phyloP scores from a whole-genome alignment of 2,797 vertebrate genomes.

The Sparus aurata region DNA sequence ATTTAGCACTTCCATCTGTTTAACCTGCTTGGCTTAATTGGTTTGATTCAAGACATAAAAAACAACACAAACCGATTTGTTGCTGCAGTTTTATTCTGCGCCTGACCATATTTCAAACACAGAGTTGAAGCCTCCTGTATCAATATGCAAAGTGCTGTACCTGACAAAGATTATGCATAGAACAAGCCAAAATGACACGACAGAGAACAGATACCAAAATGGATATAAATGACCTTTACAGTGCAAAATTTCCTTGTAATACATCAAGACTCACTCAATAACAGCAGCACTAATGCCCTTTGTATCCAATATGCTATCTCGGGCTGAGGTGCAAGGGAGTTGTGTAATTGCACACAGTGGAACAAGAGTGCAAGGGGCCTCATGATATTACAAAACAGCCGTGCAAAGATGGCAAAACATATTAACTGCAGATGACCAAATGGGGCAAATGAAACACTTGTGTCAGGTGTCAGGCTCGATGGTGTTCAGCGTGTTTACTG shows the following conservation, averaged over 20 bases:
- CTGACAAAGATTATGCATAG: slow-evolving; percentile 11
- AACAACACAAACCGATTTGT: slow-evolving; percentile 18
- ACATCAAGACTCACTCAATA: neutral
- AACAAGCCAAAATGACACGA: slow-evolving; percentile 4
- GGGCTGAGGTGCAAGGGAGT: slow-evolving; percentile 8
- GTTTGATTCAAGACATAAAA: slow-evolving; percentile 42
- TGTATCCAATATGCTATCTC: slow-evolving; percentile 10
- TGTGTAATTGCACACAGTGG: neutral
- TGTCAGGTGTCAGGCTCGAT: slow-evolving; percentile 25
- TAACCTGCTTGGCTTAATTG: slow-evolving; percentile 51
- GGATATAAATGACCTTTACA: slow-evolving; percentile 39
- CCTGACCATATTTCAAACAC: neutral
- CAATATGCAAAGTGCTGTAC: neutral
- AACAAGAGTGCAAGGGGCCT: slow-evolving; percentile 2
- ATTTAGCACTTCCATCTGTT: slow-evolving; percentile 66
- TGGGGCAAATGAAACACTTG: neutral
- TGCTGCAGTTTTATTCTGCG: slow-evolving; percentile 15
- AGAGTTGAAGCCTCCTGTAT: slow-evolving; percentile 1
- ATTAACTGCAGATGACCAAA: slow-evolving; percentile 1
- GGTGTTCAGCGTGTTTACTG: neutral
- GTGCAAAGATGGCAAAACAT: neutral
- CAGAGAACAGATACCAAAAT: slow-evolving; percentile 7
- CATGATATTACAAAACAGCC: slow-evolving; percentile 13
- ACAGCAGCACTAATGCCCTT: slow-evolving; percentile 5
- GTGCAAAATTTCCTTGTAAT: neutral